A percentile compares a stretch with the other conserved stretches of the same genome.
Conservation (phyloP, 37 sponge, comb jelly and placozoan species). For the Lycopodina hypogea region DNA sequence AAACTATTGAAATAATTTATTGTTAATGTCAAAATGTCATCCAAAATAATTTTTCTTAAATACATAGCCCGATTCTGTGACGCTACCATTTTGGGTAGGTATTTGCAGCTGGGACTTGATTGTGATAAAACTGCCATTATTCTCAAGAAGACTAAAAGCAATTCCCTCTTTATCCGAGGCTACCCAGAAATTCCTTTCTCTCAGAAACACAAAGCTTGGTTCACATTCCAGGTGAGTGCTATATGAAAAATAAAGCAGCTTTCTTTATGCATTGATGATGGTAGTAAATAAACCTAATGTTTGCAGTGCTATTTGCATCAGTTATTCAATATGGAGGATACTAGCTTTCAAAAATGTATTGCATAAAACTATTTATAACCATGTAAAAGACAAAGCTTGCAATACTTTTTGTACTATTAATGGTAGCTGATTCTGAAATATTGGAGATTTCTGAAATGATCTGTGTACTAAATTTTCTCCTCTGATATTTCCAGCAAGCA, state of each 20-base stretch:
- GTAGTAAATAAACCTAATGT: no score
- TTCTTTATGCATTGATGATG: no score
- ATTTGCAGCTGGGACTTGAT: neutral
- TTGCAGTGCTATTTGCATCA: no score
- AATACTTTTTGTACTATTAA: no score
- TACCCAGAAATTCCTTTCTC: constrained; percentile 22
- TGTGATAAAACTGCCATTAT: constrained; percentile 13
- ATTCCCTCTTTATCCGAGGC: constrained; percentile 23
- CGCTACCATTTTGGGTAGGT: neutral
- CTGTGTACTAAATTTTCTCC: neutral
- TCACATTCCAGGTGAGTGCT: constrained; percentile 30
- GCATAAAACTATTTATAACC: no score
- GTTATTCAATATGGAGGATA: neutral
- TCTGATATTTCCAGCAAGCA: constrained; percentile 10
- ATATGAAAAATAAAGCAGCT: no score
- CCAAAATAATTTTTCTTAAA: constrained; percentile 31
- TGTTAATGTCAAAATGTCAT: constrained; percentile 8
- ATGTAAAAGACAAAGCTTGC: no score
- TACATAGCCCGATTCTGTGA: neutral
- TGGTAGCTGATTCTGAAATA: no score
- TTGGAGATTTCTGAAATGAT: no score
- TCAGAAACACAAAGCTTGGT: constrained; percentile 33
- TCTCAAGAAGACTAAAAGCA: constrained; percentile 7
- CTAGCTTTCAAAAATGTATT: neutral
- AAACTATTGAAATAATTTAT: no score